These are phyloP conservation scores for Misgurnus mizolepis DNA, from an alignment of 2,113 vertebrate species.

Conservation along the genomic window DNA sequence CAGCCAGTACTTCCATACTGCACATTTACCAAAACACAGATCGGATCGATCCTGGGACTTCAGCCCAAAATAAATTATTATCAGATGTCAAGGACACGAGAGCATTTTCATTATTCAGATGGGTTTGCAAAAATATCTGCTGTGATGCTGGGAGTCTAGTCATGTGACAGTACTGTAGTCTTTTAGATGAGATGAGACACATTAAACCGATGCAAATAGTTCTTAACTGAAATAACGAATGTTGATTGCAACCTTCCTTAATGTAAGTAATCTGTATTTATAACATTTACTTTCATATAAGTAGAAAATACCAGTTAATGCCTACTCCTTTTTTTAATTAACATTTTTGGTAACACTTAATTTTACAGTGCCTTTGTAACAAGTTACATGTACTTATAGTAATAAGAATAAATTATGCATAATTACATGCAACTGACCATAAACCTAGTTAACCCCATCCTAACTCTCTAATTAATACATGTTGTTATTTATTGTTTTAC, in stretches of 20 bases:
- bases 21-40: background rate
- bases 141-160: background rate
- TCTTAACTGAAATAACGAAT: background rate
- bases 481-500: too few species aligned
- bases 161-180: background rate
- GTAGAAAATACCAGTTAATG: too few species aligned
- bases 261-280: too few species aligned
- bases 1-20: background rate
- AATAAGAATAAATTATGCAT: too few species aligned
- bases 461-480: too few species aligned
- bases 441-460: too few species aligned
- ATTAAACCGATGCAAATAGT: background rate
- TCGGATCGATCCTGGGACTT: conserved; percentile 18
- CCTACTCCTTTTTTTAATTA: too few species aligned
- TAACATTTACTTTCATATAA: too few species aligned
- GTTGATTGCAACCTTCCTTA: background rate
- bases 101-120: background rate
- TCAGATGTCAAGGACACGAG: conserved; percentile 1
- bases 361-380: too few species aligned
- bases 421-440: too few species aligned
- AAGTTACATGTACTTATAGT: too few species aligned
- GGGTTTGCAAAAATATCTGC: background rate
- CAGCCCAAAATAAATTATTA: conserved; percentile 17
- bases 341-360: too few species aligned
- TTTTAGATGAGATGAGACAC: background rate